Conservation (phyloP, 2,888 invertebrate species). For the Mellilla xanthometata region DNA sequence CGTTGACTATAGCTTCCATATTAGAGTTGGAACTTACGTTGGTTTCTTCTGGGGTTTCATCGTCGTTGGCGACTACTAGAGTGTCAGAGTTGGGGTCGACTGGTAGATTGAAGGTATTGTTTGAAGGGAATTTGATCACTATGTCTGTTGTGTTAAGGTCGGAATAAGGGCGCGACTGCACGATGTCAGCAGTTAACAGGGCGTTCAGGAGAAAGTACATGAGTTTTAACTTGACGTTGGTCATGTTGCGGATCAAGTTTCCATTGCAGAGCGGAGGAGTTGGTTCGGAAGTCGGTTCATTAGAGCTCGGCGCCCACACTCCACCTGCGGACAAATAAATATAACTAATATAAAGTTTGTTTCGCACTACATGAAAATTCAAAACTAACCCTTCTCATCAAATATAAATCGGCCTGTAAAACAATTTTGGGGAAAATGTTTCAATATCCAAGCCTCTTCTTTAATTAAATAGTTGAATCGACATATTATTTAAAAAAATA, state of each 20-base stretch:
- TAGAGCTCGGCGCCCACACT: conserved; percentile 30
- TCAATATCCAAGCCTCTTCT: too few species aligned
- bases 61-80: conserved; percentile 62
- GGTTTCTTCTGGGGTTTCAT: conserved; percentile 54
- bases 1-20: conserved; percentile 64
- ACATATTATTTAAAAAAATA: too few species aligned
- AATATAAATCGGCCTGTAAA: too few species aligned
- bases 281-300: conserved; percentile 32
- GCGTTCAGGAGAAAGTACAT: conserved; percentile 70
- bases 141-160: conserved; percentile 45
- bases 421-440: too few species aligned
- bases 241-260: conserved; percentile 57
- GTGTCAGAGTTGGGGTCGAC: conserved; percentile 70
- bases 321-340: conserved; percentile 48
- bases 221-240: conserved; percentile 76
- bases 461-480: too few species aligned
- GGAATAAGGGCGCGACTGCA: conserved; percentile 65
- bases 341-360: conserved; percentile 37
- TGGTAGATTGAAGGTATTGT: conserved; percentile 62
- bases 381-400: too few species aligned
- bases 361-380: too few species aligned
- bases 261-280: conserved; percentile 40
- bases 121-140: conserved; percentile 54
- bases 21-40: conserved; percentile 61
- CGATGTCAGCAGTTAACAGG: conserved; percentile 63